These are phyloP conservation scores for Phalacrocorax brasilianus DNA, from an alignment of 2,113 vertebrate species.

Conservation along the genomic window DNA sequence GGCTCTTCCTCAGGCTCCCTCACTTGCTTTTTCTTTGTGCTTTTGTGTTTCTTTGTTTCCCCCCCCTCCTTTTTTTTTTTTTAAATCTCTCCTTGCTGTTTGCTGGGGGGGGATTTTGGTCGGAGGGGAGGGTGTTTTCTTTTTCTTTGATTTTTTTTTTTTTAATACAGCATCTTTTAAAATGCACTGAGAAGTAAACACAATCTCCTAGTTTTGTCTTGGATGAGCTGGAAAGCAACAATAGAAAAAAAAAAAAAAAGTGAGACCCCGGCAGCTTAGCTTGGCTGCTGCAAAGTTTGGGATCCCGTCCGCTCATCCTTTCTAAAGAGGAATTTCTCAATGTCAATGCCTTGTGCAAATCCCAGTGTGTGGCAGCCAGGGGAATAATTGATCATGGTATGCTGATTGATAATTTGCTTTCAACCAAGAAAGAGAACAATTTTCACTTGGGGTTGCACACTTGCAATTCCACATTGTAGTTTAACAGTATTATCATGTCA, in stretches of 20 bases:
- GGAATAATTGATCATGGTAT: conserved; percentile 74
- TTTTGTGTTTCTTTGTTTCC: conserved; percentile 39
- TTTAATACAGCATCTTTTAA: conserved; percentile 40
- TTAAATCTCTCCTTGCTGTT: not conserved
- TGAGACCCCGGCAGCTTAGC: conserved; percentile 29
- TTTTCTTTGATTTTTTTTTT: not conserved
- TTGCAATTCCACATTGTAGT: conserved; percentile 69
- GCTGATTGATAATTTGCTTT: conserved; percentile 80
- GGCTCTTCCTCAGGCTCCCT: conserved; percentile 47
- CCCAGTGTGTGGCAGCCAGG: conserved; percentile 67
- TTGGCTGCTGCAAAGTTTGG: conserved; percentile 75
- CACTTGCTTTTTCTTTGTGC: conserved; percentile 68
- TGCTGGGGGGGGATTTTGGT: not conserved
- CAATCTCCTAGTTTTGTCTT: conserved; percentile 37
- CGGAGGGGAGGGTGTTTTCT: not conserved
- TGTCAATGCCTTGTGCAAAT: conserved; percentile 60
- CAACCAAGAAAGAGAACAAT: conserved; percentile 69
- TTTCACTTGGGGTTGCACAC: conserved; percentile 74
- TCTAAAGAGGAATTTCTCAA: conserved; percentile 70
- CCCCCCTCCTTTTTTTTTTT: not conserved
- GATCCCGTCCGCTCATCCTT: conserved; percentile 64
- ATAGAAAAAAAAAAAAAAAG: not conserved
- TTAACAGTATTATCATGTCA: conserved; percentile 74
- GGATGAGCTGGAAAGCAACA: conserved; percentile 41
- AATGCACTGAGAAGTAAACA: conserved; percentile 64